Evolutionary conservation across 2,797 vertebrate genomes (phyloP), one percentile per base, ranked within the genome.

Genomic region (Eutrigla gurnardus): DNA sequence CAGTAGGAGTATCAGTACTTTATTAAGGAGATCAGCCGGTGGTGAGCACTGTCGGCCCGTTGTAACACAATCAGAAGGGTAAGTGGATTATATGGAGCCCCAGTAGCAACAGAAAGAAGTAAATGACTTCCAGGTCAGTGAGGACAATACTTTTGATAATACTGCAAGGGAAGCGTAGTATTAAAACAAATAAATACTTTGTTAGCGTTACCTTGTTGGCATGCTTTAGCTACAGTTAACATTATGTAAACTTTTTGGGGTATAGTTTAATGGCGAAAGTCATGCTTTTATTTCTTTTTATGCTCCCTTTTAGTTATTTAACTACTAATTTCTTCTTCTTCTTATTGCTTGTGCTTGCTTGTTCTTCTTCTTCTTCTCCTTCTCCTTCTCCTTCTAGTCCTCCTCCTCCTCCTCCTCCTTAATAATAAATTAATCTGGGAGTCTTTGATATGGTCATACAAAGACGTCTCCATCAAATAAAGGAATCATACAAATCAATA

Each of bases 1-100:
- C 43, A 45, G n/a, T 37, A 1, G 3, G 18, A 43, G 25, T 42
- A 46, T 59, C 54, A 46, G 25, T 25, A 3, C 32, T 54, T 73
- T 50, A 76, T 71, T 36, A 47, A 70, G 47, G 35, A 39, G 49
- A 55, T 68, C 54, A 43, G 25, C 42, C 15, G 2, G 60, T 64
- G 1, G 37, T 11, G 36, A 65, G 11, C 6, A 10, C 10, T 66
- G 25, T 10, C 11, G 35, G 37, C 57, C 63, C 4, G 4, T 15
- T 79, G 45, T 49, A 37, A 42, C 45, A 36, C 8, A 49, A 55
- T 71, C 35, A 61, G 8, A 40, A 40, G 35, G 53, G 14, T 11
- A 46, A 25, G 60, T 12, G 33, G 37, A 67, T 40, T 65, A 53
- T 40, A 60, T 60, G 39, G 46, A 65, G 50, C 2, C 12, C n/a